Evolutionary conservation across 2,888 invertebrate species (phyloP), one percentile per base, ranked within the genome.

Genomic region (Willowsia nigromaculata): DNA sequence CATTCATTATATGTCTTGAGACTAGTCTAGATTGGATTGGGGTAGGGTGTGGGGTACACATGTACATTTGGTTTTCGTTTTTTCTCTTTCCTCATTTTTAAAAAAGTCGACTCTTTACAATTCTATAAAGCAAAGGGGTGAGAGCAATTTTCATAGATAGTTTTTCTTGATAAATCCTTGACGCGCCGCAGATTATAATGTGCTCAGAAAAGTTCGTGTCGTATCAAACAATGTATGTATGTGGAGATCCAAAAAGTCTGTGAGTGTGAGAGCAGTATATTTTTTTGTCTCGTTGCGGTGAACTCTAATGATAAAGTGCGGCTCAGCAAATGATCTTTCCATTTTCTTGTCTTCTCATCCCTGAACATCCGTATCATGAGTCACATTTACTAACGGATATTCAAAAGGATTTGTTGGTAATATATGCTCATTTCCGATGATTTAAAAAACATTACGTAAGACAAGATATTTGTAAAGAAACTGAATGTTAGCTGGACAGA

Each of bases 321-420:
- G 65, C 71, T 59, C 40, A 62, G 78, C 56, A 88, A 78, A 59
- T 83, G 81, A 88, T 88, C 43, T 78, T 88, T 84, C 88, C 84
- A 83, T 84, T 65, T 84, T 76, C 88, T 83, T 76, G 88, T 88
- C 74, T 74, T 65, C 47, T 71, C 74, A 40, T 87, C 81, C 87
- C 71, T 53, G 68, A 50, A 50, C 27, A 33, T 27, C 18, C 78
- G 30, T 78, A 53, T 78, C 78, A 30, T 22, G 53, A n/a, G 50
- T 50, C 40, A 71, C 5, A 50, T 50, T 47, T 76, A 3, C 30
- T 25, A 9, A 11, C 18, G 76, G 15, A 76, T 50, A 30, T 30
- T 76, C 15, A 33, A 25, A 50, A 11, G 27, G 76, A 50, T 76
- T 76, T 76, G 50, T 53, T n/a, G 1, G 30, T 22, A 68, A 50